Conservation (phyloP, 1,140 invertebrate species). For the Asobara japonica region DNA sequence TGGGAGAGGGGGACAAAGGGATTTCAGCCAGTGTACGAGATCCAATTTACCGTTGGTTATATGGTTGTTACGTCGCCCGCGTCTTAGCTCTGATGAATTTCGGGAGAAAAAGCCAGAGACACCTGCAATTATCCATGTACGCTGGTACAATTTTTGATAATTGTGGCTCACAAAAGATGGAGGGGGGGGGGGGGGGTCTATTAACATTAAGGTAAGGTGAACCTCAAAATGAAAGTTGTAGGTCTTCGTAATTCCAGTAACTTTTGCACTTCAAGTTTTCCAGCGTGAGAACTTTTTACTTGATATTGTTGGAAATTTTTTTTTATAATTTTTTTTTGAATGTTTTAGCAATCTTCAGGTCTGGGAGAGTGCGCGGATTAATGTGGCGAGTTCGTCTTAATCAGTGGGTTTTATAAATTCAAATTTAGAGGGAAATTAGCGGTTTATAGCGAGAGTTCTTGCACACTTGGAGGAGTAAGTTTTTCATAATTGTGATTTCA, state of each 20-base stretch:
- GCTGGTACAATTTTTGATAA: no score
- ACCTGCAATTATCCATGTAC: no score
- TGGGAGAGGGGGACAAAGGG: not conserved
- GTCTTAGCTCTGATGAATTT: not conserved
- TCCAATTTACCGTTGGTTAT: constrained; percentile 3
- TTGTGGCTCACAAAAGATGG: no score
- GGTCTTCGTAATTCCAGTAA: not conserved
- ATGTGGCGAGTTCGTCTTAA: not conserved
- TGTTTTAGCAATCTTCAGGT: not conserved
- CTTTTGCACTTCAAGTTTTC: not conserved
- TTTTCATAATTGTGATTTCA: no score
- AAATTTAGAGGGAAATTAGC: not conserved
- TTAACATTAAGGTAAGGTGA: no score
- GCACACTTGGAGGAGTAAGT: not conserved
- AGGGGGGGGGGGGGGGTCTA: no score
- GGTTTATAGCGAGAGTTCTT: not conserved
- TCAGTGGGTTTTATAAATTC: not conserved
- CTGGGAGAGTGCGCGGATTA: not conserved
- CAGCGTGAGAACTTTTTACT: not conserved
- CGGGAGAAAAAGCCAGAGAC: not conserved
- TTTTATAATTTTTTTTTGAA: not conserved
- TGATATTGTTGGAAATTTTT: not conserved
- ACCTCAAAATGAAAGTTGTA: not conserved
- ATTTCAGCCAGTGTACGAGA: not conserved
- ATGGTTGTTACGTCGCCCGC: not conserved